Conservation (phyloP, 1,140 invertebrate genomes). For the Drosophila auraria region DNA sequence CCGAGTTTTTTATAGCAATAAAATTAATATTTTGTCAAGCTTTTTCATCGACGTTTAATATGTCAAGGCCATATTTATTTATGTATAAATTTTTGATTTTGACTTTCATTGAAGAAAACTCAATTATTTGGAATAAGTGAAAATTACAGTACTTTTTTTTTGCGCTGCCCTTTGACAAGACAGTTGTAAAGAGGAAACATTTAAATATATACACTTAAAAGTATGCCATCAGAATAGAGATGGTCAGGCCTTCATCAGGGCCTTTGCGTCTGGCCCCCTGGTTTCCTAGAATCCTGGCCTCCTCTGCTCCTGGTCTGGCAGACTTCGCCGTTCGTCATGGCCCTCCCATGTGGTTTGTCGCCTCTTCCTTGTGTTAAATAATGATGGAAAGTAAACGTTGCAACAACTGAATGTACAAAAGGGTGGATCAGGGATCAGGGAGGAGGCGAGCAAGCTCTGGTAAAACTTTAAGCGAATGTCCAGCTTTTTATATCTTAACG, state of each 20-base stretch:
- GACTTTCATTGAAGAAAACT: neutral
- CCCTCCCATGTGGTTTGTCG: slow-evolving; percentile 62
- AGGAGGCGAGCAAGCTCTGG: slow-evolving; percentile 43
- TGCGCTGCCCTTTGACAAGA: neutral
- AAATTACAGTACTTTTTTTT: too few species aligned
- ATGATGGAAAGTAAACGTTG: slow-evolving; percentile 78
- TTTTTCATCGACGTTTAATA: too few species aligned
- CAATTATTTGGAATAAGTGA: too few species aligned
- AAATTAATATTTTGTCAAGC: too few species aligned
- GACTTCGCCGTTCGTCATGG: slow-evolving; percentile 33
- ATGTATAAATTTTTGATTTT: too few species aligned
- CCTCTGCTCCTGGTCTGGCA: slow-evolving; percentile 12
- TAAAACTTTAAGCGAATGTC: slow-evolving; percentile 76
- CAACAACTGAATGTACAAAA: slow-evolving; percentile 49
- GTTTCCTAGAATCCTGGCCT: neutral
- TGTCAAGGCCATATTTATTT: too few species aligned
- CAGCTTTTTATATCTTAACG: slow-evolving; percentile 76
- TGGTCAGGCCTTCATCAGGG: slow-evolving; percentile 1
- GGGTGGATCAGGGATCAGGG: slow-evolving; percentile 12
- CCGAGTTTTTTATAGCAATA: neutral
- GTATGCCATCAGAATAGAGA: neutral
- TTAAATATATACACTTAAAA: slow-evolving; percentile 17
- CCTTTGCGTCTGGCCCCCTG: neutral
- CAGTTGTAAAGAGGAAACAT: neutral
- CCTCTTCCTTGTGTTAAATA: slow-evolving; percentile 78